Percentiles rank a stretch among this genome's conserved stretches.
Evolutionary conservation across 2,113 vertebrate species (phyloP).

Genomic region (Cyphomyrus plagiostoma): DNA sequence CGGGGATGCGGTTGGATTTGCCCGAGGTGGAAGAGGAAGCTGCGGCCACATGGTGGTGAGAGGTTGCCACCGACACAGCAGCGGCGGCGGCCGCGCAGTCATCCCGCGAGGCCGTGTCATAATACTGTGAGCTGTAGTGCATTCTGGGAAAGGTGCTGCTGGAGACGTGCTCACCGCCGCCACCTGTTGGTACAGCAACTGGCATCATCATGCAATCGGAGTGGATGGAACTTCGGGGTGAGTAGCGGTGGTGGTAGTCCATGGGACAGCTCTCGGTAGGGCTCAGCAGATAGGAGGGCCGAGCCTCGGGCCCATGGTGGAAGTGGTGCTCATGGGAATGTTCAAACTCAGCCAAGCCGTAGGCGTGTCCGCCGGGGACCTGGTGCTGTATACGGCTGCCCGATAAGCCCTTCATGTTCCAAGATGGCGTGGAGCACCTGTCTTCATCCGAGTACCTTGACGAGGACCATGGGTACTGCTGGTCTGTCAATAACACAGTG

Average conservation of each 20-base stretch:
- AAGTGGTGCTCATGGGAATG: slow-evolving; percentile 71
- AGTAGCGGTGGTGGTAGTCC: slow-evolving; percentile 90
- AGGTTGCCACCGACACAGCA: slow-evolving; percentile 40
- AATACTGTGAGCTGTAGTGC: slow-evolving; percentile 96
- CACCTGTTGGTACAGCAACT: slow-evolving; percentile 66
- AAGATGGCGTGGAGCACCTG: slow-evolving; percentile 74
- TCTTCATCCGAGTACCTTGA: slow-evolving; percentile 88
- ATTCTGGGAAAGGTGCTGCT: slow-evolving; percentile 99
- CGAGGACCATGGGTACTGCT: slow-evolving; percentile 83
- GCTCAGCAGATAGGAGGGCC: slow-evolving; percentile 88
- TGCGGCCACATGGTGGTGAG: slow-evolving; percentile 46
- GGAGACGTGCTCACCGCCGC: slow-evolving; percentile 76
- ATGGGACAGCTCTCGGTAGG: slow-evolving; percentile 87
- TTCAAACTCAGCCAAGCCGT: slow-evolving; percentile 79
- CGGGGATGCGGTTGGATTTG: slow-evolving; percentile 81
- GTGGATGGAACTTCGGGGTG: slow-evolving; percentile 89
- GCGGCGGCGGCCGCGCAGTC: slow-evolving; percentile 70
- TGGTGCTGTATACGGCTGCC: slow-evolving; percentile 80
- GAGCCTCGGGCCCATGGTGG: slow-evolving; percentile 74
- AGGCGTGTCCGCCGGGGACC: slow-evolving; percentile 82
- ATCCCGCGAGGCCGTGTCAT: slow-evolving; percentile 74
- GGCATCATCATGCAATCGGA: slow-evolving; percentile 96
- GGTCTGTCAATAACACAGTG: slow-evolving; percentile 66
- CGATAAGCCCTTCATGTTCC: slow-evolving; percentile 97
- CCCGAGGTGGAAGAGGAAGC: slow-evolving; percentile 63